Base-by-base conservation (phyloP, 37 sponge, comb jelly and placozoan species). In the Lycopodina hypogea region DNA sequence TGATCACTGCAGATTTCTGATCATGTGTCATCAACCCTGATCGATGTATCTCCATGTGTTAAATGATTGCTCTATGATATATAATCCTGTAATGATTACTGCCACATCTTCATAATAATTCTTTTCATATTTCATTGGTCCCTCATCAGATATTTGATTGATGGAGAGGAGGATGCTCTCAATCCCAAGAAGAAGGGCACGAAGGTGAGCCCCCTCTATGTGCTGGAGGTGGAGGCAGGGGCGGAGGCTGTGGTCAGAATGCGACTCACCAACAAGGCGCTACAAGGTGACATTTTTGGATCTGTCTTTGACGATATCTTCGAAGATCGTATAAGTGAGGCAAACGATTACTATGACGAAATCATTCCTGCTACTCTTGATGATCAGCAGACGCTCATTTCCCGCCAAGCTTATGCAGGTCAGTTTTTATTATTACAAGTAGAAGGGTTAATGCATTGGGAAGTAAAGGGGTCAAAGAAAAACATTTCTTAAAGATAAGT, bases 321-420 rank as follows among this genome's bases (percentile, higher is more conserved):
- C 63, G 70, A 68, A 2, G 75, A 81, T 28, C 79, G 97, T 1
- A 72, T 69, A 14, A 12, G 53, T 0, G 97, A 96, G 62, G 92
- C 95, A 1, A 88, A 96, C 50, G 76, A 83, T 22, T 96, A 86
- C 74, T 96, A 96, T 69, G 60, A 61, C 23, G 63, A 58, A 32
- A 61, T 89, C 33, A 59, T 83, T 0, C 69, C 84, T 3, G 23
- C 35, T 28, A 53, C 70, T 22, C 59, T 90, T 0, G 55, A 69
- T 3, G 74, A 73, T 41, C 84, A 93, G 58, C 81, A 90, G 69
- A 71, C 24, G 28, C 53, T 53, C 22, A 84, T 96, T 34, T 91
- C 89, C 12, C 82, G 94, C 34, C 97, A 96, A 75, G 81, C 89
- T 17, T 96, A 93, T 81, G 97, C 97, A 18, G 95, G 90, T 68